Base-by-base conservation (phyloP, 2,888 invertebrate species). In the Quadroppia sp. region DNA sequence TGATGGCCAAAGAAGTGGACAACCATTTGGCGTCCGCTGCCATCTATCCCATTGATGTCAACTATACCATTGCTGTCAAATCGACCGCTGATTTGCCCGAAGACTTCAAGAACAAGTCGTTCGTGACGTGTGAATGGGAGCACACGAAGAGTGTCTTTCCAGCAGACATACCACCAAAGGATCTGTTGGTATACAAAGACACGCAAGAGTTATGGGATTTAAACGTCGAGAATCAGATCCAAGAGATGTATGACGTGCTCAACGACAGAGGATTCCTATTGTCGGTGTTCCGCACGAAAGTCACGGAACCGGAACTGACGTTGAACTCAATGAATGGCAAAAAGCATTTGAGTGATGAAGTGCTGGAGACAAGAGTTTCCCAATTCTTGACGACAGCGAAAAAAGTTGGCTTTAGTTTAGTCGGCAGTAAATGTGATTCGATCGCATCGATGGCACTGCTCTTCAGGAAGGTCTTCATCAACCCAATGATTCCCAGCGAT, bases 221-320 rank as follows among this genome's bases (percentile, higher is more conserved):
- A 9, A 23, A 78, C 13, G 73, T 77, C 7, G 56, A 73, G 45
- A 53, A 71, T 28, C 42, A 75, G 9, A 40, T 79, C 3, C 74
- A 78, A 61, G 80, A 80, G 67, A 67, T 81, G 4, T 53, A 76
- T 1, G 85, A 83, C 23, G 87, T 89, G 69, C 81, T 93, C 56
- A 88, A 86, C 79, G 83, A 86, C 1, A 86, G 86, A 71, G 92
- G 91, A 71, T 89, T 90, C 81, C 80, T 92, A 61, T 83, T 92
- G 76, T 83, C 80, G 20, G 50, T 79, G 23, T 77, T 78, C 53
- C 75, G 77, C 45, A 77, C 40, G 2, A 15, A 28, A 13, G 15
- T 25, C 20, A 45, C 69, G 1, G 40, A 42, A 42, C 69, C 69
- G 7, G 69, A 69, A 11, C 15, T 69, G 13, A 40, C 42, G 0